phyloP scores from a whole-genome alignment of 2,797 vertebrate genomes.

The Gadopsis bispinosus region DNA sequence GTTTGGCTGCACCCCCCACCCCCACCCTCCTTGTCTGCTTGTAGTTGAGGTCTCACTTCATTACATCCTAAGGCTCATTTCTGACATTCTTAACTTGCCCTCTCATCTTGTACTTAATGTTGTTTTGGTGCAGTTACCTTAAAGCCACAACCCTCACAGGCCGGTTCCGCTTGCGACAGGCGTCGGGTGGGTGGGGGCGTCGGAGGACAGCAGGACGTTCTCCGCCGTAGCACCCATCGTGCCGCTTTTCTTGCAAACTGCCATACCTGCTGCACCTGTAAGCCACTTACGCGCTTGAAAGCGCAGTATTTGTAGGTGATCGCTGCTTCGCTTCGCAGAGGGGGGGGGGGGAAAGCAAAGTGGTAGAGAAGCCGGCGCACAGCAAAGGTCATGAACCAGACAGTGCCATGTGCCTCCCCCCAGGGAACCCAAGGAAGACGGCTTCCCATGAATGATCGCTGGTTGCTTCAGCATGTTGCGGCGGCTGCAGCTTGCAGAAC shows the following conservation, averaged over 20 bases:
- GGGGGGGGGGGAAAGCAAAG: slow-evolving; percentile 34
- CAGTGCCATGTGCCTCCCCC: slow-evolving; percentile 46
- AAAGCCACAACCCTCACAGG: slow-evolving; percentile 31
- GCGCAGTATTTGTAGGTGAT: slow-evolving; percentile 13
- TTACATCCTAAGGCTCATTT: slow-evolving; percentile 56
- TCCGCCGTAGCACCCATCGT: background rate
- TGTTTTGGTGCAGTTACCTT: slow-evolving; percentile 47
- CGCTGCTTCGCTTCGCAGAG: background rate
- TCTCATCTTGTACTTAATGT: slow-evolving; percentile 37
- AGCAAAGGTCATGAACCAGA: slow-evolving; percentile 60
- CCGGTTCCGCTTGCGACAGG: background rate
- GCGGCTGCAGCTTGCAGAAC: slow-evolving; percentile 28
- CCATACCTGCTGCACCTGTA: slow-evolving; percentile 34
- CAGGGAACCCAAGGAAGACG: slow-evolving; percentile 34
- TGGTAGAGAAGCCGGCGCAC: slow-evolving; percentile 33
- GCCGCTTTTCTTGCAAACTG: slow-evolving; percentile 11
- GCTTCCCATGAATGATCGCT: slow-evolving; percentile 59
- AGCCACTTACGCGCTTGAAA: slow-evolving; percentile 9
- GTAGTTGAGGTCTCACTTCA: slow-evolving; percentile 59
- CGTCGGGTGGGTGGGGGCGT: background rate
- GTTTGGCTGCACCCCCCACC: slow-evolving; percentile 16
- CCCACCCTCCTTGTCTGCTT: slow-evolving; percentile 23
- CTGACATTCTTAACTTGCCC: slow-evolving; percentile 52
- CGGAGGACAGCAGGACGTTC: slow-evolving; percentile 19
- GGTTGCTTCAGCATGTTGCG: slow-evolving; percentile 46